A percentile compares a stretch with the other conserved stretches of the same genome.
Conservation (phyloP, 2,888 invertebrate species). For the Cantharis rustica region DNA sequence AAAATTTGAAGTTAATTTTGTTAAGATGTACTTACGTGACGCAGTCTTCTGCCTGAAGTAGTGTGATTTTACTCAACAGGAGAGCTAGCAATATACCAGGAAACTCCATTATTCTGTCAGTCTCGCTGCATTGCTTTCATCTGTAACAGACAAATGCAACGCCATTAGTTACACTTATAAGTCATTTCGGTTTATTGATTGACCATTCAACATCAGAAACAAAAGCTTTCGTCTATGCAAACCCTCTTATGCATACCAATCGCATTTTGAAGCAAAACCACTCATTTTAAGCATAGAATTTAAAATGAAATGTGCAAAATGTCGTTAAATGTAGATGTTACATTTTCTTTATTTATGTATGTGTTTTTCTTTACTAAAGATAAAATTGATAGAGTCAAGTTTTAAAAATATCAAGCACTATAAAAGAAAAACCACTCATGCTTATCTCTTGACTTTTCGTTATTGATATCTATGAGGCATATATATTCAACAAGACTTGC, state of each 20-base stretch:
- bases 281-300: not conserved
- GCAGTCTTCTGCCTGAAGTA: conserved; percentile 45
- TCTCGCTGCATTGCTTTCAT: conserved; percentile 33
- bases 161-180: conserved; percentile 2
- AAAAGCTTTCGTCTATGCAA: not conserved
- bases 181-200: not conserved
- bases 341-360: not conserved
- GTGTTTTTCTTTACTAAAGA: not conserved
- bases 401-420: not conserved
- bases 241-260: not conserved
- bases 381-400: not conserved
- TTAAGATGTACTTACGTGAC: conserved; percentile 45
- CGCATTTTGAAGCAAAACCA: not conserved
- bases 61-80: conserved; percentile 40
- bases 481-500: conserved; percentile 28
- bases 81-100: conserved; percentile 39
- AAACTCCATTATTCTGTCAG: conserved; percentile 41
- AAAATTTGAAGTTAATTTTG: not conserved
- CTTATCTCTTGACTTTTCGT: conserved; percentile 26
- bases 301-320: not conserved
- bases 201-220: not conserved
- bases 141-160: conserved; percentile 21
- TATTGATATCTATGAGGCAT: conserved; percentile 26
- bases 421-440: conserved; percentile 22
- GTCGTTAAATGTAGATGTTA: not conserved